phyloP scores from a whole-genome alignment of 2,797 vertebrate genomes.

The Anguilla megastoma region DNA sequence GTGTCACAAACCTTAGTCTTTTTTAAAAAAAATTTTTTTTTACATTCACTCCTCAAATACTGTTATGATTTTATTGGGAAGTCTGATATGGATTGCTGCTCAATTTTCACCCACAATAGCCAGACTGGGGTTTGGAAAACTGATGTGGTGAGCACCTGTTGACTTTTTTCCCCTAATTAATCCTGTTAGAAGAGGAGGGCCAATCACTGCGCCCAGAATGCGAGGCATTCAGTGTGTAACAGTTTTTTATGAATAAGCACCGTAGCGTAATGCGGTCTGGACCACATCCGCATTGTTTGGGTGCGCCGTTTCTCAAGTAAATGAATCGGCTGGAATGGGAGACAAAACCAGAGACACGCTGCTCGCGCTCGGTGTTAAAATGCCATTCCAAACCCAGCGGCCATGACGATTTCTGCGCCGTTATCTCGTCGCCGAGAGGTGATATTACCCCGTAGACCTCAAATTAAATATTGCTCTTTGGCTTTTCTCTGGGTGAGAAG shows the following conservation, averaged over 20 bases:
- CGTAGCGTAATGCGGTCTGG: constrained; percentile 31
- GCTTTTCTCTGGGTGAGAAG: constrained; percentile 28
- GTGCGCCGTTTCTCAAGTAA: neutral
- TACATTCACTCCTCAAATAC: neutral
- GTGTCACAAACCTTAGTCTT: neutral
- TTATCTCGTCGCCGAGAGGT: constrained; percentile 26
- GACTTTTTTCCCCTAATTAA: neutral
- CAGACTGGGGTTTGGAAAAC: neutral
- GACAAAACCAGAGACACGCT: neutral
- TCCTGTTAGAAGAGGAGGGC: neutral
- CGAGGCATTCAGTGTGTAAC: constrained; percentile 43
- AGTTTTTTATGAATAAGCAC: constrained; percentile 42
- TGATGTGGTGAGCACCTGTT: neutral
- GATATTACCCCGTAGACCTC: constrained; percentile 28
- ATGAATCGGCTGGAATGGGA: neutral
- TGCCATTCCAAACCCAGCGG: neutral
- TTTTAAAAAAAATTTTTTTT: neutral
- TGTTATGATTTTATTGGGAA: neutral
- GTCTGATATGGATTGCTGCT: neutral
- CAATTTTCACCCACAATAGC: neutral
- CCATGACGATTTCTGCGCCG: neutral
- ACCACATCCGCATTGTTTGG: neutral
- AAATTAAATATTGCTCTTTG: constrained; percentile 26
- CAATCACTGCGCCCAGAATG: constrained; percentile 42
- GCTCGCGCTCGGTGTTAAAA: neutral